phyloP scores from a whole-genome alignment of 2,113 vertebrate species.

The Sceloporus tristichus region DNA sequence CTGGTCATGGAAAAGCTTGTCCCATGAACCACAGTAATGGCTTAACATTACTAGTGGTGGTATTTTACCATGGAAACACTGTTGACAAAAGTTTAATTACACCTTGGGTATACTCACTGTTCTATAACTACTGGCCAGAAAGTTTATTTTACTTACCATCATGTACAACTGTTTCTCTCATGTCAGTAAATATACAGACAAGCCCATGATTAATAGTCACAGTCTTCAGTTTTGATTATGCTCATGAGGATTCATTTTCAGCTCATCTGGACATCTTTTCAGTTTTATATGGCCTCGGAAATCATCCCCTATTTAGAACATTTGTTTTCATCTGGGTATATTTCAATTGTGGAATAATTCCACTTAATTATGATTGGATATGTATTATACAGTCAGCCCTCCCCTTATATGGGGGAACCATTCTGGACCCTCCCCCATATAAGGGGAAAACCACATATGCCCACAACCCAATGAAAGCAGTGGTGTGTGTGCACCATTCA shows the following conservation, averaged over 20 bases:
- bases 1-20: slow-evolving; percentile 15
- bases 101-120: not conserved
- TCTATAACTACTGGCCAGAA: slow-evolving; percentile 6
- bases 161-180: not conserved
- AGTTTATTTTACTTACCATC: slow-evolving; percentile 24
- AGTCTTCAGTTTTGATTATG: slow-evolving; percentile 22
- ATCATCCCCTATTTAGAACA: not conserved
- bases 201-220: slow-evolving; percentile 4
- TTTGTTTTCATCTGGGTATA: not conserved
- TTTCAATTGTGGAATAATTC: not conserved
- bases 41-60: not conserved
- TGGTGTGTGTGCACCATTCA: no score
- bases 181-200: slow-evolving; percentile 9
- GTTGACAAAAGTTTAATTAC: slow-evolving; percentile 19
- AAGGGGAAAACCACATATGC: no score
- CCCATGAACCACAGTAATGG: slow-evolving; percentile 6
- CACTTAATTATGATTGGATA: not conserved
- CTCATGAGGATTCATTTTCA: not conserved
- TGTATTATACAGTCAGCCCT: no score
- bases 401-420: no score
- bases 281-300: not conserved
- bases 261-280: not conserved
- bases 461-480: no score
- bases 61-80: slow-evolving; percentile 13
- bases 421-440: no score